Evolutionary conservation across 92 coral and sea anemone genomes (phyloP), one percentile per base, ranked within the genome.

Genomic region (Siderastrea radians): DNA sequence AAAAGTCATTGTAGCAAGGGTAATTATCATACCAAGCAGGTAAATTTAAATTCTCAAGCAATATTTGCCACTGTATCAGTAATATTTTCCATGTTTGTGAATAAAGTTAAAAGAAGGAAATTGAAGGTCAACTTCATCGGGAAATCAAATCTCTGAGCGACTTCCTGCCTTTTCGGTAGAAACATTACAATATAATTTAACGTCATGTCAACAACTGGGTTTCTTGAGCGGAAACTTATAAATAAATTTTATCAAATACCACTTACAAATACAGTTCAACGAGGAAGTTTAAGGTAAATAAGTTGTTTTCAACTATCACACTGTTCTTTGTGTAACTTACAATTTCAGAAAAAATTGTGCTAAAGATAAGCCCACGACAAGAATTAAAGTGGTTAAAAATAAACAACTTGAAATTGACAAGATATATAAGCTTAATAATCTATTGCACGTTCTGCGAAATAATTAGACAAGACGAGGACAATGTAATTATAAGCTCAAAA

Each of bases 381-480:
- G 17, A 26, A 55, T 51, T 74, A 17, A 26, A 52, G 78, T 49
- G 59, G 43, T 48, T 50, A 49, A 49, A 72, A 17, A 53, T 74
- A 54, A 74, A 74, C 63, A 74, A 74, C 63, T 53, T 53, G 62
- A 7, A 52, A 12, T 67, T 67, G 26, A 38, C 47, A 61, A 61
- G 1, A 14, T 13, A 12, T 14, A 15, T 3, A 61, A 61, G 65
- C 17, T 14, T 61, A 61, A 8, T 61, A 26, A 26, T 26, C 38
- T 26, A 26, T 26, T 26, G 38, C 38, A 26, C 38, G 38, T 26
- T 26, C 38, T 26, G 38, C 38, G 38, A 26, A 26, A 26, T 26
- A 26, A 26, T 26, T 26, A 26, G 38, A 26, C 38, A 26, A 26
- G 38, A 26, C 38, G 38, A 26, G 38, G 38, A 26, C 38, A 26